Evolutionary conservation across 2,888 invertebrate species (phyloP).

Genomic region (Oconnorella tubifera): DNA sequence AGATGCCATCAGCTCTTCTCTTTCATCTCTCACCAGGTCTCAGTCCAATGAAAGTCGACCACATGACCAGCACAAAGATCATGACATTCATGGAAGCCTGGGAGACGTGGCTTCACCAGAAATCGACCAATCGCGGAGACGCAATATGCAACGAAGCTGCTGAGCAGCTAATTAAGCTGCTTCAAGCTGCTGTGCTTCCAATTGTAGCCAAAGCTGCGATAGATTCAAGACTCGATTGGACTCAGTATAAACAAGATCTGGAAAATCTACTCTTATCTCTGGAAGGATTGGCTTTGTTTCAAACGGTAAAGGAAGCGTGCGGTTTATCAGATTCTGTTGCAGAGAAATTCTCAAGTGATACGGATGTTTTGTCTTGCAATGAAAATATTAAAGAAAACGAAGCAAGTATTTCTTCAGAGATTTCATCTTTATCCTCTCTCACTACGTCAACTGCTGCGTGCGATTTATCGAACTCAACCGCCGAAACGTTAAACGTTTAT

Average conservation of each 20-base stretch:
- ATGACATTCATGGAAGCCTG: conserved; percentile 12
- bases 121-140: background rate
- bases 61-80: no score
- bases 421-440: no score
- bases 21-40: conserved; percentile 12
- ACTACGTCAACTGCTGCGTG: background rate
- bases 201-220: background rate
- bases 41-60: conserved; percentile 10
- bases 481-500: no score
- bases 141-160: background rate
- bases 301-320: background rate
- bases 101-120: conserved; percentile 8
- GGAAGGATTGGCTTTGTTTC: background rate
- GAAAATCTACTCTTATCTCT: background rate
- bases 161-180: background rate
- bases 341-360: background rate
- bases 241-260: background rate
- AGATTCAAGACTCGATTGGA: background rate
- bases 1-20: conserved; percentile 8
- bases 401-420: no score
- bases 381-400: no score
- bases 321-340: no score
- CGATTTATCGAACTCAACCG: background rate
- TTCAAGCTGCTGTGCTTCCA: background rate
- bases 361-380: background rate